A percentile compares a stretch with the other conserved stretches of the same genome.
These are phyloP conservation scores for Haliaeetus leucogaster DNA, from an alignment of 2,113 vertebrate species.

Conservation along the genomic window DNA sequence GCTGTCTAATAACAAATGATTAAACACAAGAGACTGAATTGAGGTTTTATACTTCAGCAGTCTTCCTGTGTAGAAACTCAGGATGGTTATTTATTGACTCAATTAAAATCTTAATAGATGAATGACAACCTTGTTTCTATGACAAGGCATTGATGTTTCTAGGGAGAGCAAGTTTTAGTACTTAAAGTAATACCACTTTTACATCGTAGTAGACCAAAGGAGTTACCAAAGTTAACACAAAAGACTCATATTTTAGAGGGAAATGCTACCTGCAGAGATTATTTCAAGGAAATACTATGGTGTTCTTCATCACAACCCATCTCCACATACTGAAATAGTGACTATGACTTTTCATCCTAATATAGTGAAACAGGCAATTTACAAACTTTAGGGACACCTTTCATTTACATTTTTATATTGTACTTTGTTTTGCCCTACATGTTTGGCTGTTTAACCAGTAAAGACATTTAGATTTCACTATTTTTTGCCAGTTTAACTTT, in stretches of 20 bases:
- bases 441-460: not conserved
- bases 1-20: not conserved
- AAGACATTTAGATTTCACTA: not conserved
- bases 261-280: not conserved
- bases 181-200: not conserved
- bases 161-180: not conserved
- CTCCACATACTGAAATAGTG: not conserved
- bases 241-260: not conserved
- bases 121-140: not conserved
- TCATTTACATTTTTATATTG: not conserved
- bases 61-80: not conserved
- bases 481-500: not conserved
- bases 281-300: not conserved
- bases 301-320: not conserved
- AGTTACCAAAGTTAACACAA: not conserved
- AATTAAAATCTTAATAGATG: not conserved
- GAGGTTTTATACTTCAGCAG: not conserved
- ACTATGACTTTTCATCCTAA: not conserved
- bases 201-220: not conserved
- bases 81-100: not conserved
- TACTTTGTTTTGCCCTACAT: not conserved
- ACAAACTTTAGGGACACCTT: not conserved
- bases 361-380: not conserved
- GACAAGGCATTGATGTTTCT: not conserved
- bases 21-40: not conserved